Base-by-base conservation (phyloP, 1,140 invertebrate species). In the Drosophila lacertosa region DNA sequence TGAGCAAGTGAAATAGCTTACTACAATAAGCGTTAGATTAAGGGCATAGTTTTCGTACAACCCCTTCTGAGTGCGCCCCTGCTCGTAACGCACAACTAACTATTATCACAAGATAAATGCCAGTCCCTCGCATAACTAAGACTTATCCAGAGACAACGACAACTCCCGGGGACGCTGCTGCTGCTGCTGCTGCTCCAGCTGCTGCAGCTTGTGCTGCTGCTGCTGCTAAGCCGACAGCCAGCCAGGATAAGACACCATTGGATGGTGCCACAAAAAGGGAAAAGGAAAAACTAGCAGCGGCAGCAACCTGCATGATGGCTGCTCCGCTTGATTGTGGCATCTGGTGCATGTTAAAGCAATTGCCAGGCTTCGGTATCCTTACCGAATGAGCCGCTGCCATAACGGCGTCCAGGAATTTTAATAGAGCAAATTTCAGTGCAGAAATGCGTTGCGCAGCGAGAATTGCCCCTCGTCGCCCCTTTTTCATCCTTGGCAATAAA, bases 31-130 rank as follows among this genome's bases (percentile, higher is more conserved):
- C 2, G 9, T 47, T 24, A 37, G 11, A 39, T 40, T 29, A 24
- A n/a, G 9, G 20, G 13, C n/a, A 40, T 0, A 42, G 6, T 40
- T 13, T 15, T 15, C 10, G 11, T 42, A 13, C 4, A 10, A 16
- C 16, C 45, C 62, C 39, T 16, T 20, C 22, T 0, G 4, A 11
- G 2, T 18, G 20, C 48, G 48, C 48, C 64, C 33, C 69, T 60
- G 55, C 13, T 16, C 13, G 26, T 2, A 55, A 48, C 40, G 65
- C 69, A 81, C 77, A 88, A 77, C 81, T 81, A 81, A 81, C 81
- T 88, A 86, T 86, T 86, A 86, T 88, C 82, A 65, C 44, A 88
- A 81, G 81, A 86, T 86, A 86, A 86, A 86, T 86, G 82, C 82
- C 74, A 81, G 54, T 59, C 47, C 44, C 59, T 72, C 77, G 66